A percentile compares a stretch with the other conserved stretches of the same genome.
Evolutionary conservation across 2,797 vertebrate species (phyloP).

Genomic region (Sebastes minor): DNA sequence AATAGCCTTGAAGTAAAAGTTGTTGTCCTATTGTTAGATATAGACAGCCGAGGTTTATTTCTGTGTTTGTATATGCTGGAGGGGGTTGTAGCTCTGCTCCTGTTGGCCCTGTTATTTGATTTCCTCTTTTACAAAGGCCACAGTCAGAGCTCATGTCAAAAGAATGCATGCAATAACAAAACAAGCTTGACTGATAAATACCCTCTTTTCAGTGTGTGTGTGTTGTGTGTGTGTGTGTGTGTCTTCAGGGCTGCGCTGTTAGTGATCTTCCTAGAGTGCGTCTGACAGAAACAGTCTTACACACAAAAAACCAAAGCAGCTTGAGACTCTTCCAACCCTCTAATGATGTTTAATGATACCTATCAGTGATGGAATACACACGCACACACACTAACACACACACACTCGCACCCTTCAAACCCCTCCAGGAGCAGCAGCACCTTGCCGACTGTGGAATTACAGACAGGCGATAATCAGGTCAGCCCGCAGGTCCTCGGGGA

Average conservation of each 20-base stretch:
- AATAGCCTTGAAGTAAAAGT: constrained; percentile 81
- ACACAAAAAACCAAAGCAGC: constrained; percentile 66
- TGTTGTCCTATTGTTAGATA: constrained; percentile 79
- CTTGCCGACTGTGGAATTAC: constrained; percentile 85
- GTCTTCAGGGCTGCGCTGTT: constrained; percentile 72
- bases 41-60: constrained; percentile 76
- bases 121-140: constrained; percentile 81
- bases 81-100: constrained; percentile 76
- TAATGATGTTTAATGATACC: constrained; percentile 83
- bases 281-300: constrained; percentile 69
- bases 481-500: constrained; percentile 79
- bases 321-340: constrained; percentile 69
- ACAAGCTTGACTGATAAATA: constrained; percentile 78
- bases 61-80: constrained; percentile 76
- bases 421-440: constrained; percentile 76
- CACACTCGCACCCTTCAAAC: constrained; percentile 57
- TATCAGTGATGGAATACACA: constrained; percentile 70
- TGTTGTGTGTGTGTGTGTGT: constrained; percentile 26
- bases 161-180: constrained; percentile 80
- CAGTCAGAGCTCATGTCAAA: constrained; percentile 81
- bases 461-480: constrained; percentile 86
- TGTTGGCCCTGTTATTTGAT: constrained; percentile 80
- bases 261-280: constrained; percentile 80
- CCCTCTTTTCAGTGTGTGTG: constrained; percentile 56
- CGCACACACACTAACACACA: constrained; percentile 31